Conservation (phyloP, 2,888 invertebrate genomes). For the Neoitamus cyanurus region DNA sequence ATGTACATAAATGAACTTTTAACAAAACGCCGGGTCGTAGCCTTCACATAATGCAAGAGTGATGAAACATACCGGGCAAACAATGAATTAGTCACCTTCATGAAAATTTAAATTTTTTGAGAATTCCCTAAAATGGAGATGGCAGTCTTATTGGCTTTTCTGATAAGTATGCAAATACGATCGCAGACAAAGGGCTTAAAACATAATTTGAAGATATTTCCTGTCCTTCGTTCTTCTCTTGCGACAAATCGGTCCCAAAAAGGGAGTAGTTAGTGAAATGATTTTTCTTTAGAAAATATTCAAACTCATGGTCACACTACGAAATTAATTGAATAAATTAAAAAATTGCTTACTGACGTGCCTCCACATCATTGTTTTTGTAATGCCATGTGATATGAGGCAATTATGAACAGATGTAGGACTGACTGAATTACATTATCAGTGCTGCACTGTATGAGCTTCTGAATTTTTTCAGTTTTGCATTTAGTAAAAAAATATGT, state of each 20-base stretch:
- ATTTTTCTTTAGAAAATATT: neutral
- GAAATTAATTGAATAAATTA: no score
- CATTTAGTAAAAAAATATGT: no score
- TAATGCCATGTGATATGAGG: no score
- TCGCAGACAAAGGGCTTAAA: neutral
- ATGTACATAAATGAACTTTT: neutral
- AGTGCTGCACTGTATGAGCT: no score
- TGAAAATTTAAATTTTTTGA: neutral
- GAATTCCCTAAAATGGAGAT: neutral
- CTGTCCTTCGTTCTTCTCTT: neutral
- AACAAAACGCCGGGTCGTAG: neutral
- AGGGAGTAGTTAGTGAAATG: neutral
- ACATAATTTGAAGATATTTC: neutral
- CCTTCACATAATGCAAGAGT: neutral
- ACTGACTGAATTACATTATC: no score
- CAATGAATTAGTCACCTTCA: neutral
- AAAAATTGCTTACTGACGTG: no score
- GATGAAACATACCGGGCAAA: neutral
- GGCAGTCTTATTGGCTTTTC: neutral
- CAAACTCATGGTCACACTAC: neutral
- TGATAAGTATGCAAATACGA: neutral
- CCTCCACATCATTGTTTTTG: no score
- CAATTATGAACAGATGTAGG: no score
- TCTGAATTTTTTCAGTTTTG: no score
- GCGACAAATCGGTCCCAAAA: neutral